phyloP scores from a whole-genome alignment of 2,113 vertebrate genomes.

The Panthera tigris region DNA sequence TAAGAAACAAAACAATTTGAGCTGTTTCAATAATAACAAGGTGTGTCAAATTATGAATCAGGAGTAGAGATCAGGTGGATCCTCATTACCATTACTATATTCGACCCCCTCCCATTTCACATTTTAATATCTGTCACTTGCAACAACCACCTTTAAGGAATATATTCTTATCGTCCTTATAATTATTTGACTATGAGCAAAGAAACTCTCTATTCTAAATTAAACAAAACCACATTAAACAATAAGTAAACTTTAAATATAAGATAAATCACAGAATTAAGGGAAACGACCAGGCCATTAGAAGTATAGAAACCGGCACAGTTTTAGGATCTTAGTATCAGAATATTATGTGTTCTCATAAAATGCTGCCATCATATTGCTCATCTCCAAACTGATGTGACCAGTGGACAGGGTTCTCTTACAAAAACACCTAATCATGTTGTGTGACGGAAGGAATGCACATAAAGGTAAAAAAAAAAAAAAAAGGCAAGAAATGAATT shows the following conservation, averaged over 20 bases:
- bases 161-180: neutral
- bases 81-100: neutral
- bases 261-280: neutral
- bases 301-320: neutral
- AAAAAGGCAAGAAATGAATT: neutral
- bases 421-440: fast-evolving
- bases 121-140: neutral
- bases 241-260: neutral
- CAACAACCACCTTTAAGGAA: neutral
- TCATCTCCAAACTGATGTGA: neutral
- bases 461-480: neutral
- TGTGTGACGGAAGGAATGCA: neutral
- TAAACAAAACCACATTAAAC: neutral
- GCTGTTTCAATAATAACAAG: neutral
- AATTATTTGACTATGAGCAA: neutral
- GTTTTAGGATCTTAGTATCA: neutral
- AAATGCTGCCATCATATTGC: neutral
- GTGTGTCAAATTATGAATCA: neutral
- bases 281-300: neutral
- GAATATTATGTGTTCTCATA: neutral
- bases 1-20: neutral
- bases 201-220: neutral
- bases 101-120: neutral
- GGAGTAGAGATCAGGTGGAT: neutral
- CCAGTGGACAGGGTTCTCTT: neutral